Base-by-base conservation (phyloP, 2,797 vertebrate species). In the Selene dorsalis region DNA sequence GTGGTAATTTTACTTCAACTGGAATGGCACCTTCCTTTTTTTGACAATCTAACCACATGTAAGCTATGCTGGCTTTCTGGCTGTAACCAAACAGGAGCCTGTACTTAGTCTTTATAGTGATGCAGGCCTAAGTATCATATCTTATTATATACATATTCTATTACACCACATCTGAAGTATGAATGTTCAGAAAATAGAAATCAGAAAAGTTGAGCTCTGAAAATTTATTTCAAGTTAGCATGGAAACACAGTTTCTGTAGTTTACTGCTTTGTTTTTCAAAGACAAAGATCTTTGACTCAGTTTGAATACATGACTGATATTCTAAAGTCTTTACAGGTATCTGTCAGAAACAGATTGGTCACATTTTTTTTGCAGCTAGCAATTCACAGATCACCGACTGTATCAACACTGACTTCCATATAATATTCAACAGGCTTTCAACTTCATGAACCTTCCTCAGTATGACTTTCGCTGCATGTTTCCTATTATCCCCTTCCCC, bases 161-260 rank as follows among this genome's bases (percentile, higher is more conserved):
- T 30, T 30, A 30, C 30, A 10, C 48, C 48, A 24, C 5, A 5
- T 52, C 14, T 52, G 4, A 6, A 13, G 4, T 22, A 22, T 22
- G 10, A 22, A n/a, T 22, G 48, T 35, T 35, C 32, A 35, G 7
- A 41, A 41, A 41, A 41, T 22, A 50, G 12, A 50, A n/a, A 22
- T 1, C 8, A 50, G 9, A 47, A 14, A 28, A 45, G 9, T 20
- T 62, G 26, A 20, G 22, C 11, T 64, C 1, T 13, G 5, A 47
- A 14, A 26, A 26, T 48, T n/a, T 48, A 64, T 64, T 48, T 64
- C 43, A 64, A 64, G 61, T 64, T 28, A 28, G 16, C 60, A 28
- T 18, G 41, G 24, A 48, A 8, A 26, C 9, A 26, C 2, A 64
- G 13, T 47, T 63, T n/a, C 41, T 30, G 6, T 1, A 20, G 28